Conservation (phyloP, 2,888 invertebrate genomes). For the Atethmia centrago region DNA sequence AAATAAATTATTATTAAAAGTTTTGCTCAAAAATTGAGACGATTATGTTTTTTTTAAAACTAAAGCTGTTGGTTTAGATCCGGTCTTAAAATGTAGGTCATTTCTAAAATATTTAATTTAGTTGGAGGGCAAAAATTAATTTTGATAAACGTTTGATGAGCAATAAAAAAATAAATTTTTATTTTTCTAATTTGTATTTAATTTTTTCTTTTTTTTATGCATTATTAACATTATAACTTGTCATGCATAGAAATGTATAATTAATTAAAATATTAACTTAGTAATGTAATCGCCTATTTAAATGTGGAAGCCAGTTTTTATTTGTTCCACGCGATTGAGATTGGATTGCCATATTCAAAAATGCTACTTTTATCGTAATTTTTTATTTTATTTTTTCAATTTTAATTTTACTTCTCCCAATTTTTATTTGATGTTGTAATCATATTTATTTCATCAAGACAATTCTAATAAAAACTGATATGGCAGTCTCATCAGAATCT, state of each 20-base stretch:
- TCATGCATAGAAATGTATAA: slow-evolving; percentile 45
- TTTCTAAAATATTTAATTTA: slow-evolving; percentile 11
- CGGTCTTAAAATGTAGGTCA: background rate
- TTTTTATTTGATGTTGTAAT: background rate
- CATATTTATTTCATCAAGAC: background rate
- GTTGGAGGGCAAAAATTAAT: background rate
- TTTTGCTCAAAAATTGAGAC: slow-evolving; percentile 40
- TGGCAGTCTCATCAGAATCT: slow-evolving; percentile 41
- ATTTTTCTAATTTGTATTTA: slow-evolving; percentile 17
- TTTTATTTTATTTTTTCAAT: background rate
- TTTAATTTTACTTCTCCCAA: background rate
- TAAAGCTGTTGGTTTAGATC: background rate
- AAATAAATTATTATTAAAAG: slow-evolving; percentile 6
- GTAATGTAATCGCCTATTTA: slow-evolving; percentile 33
- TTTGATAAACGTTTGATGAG: slow-evolving; percentile 1
- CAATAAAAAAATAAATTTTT: slow-evolving; percentile 18
- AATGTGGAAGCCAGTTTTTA: slow-evolving; percentile 23
- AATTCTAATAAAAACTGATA: background rate
- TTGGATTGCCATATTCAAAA: slow-evolving; percentile 37
- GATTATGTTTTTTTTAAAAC: background rate
- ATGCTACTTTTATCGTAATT: background rate
- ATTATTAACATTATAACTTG: slow-evolving; percentile 43
- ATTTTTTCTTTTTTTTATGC: slow-evolving; percentile 18
- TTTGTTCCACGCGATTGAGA: slow-evolving; percentile 1
- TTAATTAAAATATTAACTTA: slow-evolving; percentile 39